These are phyloP conservation scores for Allolobophora icterica DNA, from an alignment of 2,888 invertebrate genomes.

Conservation along the genomic window DNA sequence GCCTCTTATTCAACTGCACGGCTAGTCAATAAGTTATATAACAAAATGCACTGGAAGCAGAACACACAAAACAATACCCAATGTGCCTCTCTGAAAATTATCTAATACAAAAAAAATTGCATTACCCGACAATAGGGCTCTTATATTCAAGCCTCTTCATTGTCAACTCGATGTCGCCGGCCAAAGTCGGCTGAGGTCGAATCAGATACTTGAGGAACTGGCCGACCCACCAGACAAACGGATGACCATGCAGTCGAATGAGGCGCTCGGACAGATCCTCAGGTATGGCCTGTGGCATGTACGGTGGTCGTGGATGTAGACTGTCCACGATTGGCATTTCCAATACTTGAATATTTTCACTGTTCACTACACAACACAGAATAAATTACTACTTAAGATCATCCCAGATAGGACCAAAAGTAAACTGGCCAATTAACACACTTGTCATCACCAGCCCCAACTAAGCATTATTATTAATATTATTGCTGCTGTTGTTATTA, in stretches of 20 bases:
- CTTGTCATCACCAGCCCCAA: no score
- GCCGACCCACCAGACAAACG: slow-evolving; percentile 96
- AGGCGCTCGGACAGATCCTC: slow-evolving; percentile 78
- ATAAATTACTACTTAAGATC: no score
- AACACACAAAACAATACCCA: background rate
- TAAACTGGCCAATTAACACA: no score
- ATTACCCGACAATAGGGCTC: slow-evolving; percentile 85
- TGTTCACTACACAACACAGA: slow-evolving; percentile 69
- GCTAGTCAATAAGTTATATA: no score
- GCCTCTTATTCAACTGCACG: no score
- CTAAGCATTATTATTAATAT: no score
- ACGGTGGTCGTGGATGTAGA: slow-evolving; percentile 80
- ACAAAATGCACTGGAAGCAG: no score
- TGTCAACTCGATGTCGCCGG: slow-evolving; percentile 77
- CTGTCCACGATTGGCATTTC: slow-evolving; percentile 94
- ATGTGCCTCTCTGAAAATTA: background rate
- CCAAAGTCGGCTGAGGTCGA: slow-evolving; percentile 78
- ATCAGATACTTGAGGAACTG: slow-evolving; percentile 92
- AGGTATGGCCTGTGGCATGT: slow-evolving; percentile 84
- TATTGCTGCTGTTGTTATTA: no score
- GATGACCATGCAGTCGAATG: slow-evolving; percentile 85
- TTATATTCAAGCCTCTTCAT: slow-evolving; percentile 80
- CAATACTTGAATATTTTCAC: slow-evolving; percentile 74
- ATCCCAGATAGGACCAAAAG: no score
- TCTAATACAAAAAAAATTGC: no score